Base-by-base conservation (phyloP, 2,113 vertebrate genomes). In the Mus spicilegus region DNA sequence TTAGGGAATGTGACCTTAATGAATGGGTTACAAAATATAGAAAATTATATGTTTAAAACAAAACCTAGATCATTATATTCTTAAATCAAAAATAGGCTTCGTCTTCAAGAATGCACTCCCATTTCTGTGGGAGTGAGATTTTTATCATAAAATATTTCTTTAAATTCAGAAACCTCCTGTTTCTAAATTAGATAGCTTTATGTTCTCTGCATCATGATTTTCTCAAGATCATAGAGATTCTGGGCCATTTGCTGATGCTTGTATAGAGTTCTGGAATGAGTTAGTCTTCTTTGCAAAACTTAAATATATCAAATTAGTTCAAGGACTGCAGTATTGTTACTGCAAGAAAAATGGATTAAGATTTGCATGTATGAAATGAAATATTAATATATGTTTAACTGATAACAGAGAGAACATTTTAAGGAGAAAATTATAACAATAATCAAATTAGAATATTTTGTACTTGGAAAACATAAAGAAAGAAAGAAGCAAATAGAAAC, bases 201-300 rank as follows among this genome's bases (percentile, higher is more conserved):
- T 49, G 17, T 0, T 46, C 3, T 24, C 24, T 91, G 22, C 17
- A 5, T 51, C 26, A 13, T 42, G 19, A 3, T 26, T 28, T 39
- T 7, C 30, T n/a, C 17, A 26, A 49, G 7, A 22, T 17, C 20
- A 17, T 24, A 86, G 17, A 67, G 16, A 67, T 7, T 5, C 16
- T 65, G 4, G n/a, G 12, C 24, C 3, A 14, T 1, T 70, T 1
- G 12, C 11, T 46, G 9, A 58, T n/a, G 33, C 3, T 8, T 16
- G 5, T 42, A 19, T 24, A 11, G 1, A 82, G 11, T 54, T 70
- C 28, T 46, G 12, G 67, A 28, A 46, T 42, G 30, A 61, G 24
- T 42, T 28, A 72, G 5, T 20, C 3, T 42, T n/a, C 10, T 33
- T 51, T 81, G 26, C 16, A 63, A 9, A 36, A 51, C 5, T 4